Evolutionary conservation across 2,113 vertebrate species (phyloP), one percentile per base, ranked within the genome.

Genomic region (Heloderma charlesbogerti): DNA sequence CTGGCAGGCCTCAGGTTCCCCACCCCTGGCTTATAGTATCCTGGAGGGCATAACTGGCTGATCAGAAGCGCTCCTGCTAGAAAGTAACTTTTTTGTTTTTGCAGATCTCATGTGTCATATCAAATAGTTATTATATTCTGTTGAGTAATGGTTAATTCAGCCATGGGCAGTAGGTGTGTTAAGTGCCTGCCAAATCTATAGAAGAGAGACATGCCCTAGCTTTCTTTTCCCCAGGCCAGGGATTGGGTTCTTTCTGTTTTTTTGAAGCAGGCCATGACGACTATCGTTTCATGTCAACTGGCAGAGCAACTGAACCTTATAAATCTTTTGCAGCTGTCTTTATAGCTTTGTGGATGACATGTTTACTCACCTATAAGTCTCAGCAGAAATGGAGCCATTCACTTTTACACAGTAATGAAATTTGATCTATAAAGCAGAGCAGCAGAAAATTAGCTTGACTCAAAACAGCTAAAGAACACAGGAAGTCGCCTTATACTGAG

Each of bases 321-420:
- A 37, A 78, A 48, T 45, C 75, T n/a, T 77, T 16, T 75, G 25
- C 60, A 31, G 57, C 57, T 69, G 74, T 29, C 45, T 27, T 22
- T 43, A 15, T 71, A 54, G 43, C 45, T 89, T 67, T 40, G 25
- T 84, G 57, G 78, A 27, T 34, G 75, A 69, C 37, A 13, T 1
- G 12, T 45, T 82, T 86, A 93, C 95, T 95, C 89, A 96, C 97
- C 91, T 89, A 85, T 96, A 96, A 54, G 88, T 84, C 66, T 96
- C 92, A 27, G 71, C 74, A 40, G 95, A 95, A 43, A 91, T 34
- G 29, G 88, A 63, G 72, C 94, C 96, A 88, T 97, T 96, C 79
- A 96, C 80, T 9, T 93, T 94, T 45, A 96, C 71, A 83, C 48
- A 94, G 90, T 96, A 96, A 91, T 95, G 92, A 92, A 96, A 95